Conservation (phyloP, 2,113 vertebrate genomes). For the Bubo scandiacus region DNA sequence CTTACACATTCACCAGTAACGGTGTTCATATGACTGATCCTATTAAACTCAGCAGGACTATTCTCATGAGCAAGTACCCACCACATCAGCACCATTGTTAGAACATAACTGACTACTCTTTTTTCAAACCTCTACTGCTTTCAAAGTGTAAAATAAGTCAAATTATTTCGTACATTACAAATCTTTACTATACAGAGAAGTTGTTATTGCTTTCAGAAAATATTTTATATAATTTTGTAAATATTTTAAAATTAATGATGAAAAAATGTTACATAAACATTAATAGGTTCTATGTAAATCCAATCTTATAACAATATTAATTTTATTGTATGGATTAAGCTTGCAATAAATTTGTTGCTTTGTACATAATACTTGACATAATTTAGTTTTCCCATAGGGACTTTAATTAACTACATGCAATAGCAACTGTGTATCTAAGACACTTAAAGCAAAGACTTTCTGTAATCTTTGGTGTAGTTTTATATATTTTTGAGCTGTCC, state of each 20-base stretch:
- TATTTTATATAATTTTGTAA: neutral
- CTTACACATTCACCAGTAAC: neutral
- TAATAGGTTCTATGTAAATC: neutral
- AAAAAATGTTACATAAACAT: neutral
- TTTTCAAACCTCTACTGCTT: neutral
- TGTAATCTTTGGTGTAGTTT: neutral
- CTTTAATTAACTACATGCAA: neutral
- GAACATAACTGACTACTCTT: neutral
- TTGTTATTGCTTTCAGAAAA: neutral
- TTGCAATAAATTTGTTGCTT: neutral
- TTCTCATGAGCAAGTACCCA: neutral
- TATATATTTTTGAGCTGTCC: neutral
- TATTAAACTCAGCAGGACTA: neutral
- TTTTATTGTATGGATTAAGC: neutral
- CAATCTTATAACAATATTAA: neutral
- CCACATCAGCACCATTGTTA: neutral
- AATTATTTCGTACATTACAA: neutral
- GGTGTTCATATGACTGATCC: fast-evolving
- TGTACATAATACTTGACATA: neutral
- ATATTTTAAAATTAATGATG: neutral
- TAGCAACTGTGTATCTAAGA: neutral
- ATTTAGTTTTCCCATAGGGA: neutral
- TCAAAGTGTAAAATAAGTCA: neutral
- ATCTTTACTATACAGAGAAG: neutral
- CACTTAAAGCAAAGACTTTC: neutral